A percentile compares a stretch with the other conserved stretches of the same genome.
Evolutionary conservation across 1,140 invertebrate genomes (phyloP).

Genomic region (Zaprionus kolodkinae): DNA sequence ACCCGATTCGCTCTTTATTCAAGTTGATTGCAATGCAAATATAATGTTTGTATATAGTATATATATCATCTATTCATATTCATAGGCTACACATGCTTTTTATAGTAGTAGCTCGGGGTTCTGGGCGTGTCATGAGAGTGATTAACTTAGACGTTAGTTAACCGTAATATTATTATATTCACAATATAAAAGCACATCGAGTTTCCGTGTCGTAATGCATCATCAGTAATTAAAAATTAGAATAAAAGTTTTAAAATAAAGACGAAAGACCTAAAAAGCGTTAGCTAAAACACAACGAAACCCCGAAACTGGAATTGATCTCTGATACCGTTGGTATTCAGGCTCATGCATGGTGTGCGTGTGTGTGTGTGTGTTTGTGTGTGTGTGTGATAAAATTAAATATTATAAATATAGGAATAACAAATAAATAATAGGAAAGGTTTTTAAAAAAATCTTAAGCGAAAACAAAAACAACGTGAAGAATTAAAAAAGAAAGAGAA

Average conservation of each 20-base stretch:
- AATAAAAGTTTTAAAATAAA: background rate
- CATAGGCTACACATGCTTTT: background rate
- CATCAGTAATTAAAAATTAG: background rate
- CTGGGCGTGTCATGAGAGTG: constrained; percentile 2
- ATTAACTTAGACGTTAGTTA: background rate
- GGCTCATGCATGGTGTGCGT: too few species aligned
- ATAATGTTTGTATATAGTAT: constrained; percentile 37
- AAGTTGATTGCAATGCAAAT: constrained; percentile 57
- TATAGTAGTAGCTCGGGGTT: background rate
- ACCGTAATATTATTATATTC: constrained; percentile 15
- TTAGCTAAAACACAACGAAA: too few species aligned
- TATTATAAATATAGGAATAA: constrained; percentile 5
- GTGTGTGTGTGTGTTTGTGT: background rate
- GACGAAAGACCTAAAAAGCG: too few species aligned
- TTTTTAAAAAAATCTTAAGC: constrained; percentile 3
- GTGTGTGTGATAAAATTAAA: background rate
- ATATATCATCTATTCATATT: constrained; percentile 36
- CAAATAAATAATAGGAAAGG: constrained; percentile 1
- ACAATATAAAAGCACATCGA: constrained; percentile 29
- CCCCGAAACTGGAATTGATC: too few species aligned
- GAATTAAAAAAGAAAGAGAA: background rate
- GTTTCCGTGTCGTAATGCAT: constrained; percentile 30
- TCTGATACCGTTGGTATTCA: too few species aligned
- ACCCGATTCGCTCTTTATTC: constrained; percentile 37
- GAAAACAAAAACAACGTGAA: constrained; percentile 9